Evolutionary conservation across 23 tunicate species (phyloP), one percentile per base, ranked within the genome.

Genomic region (Botrylloides violaceus): DNA sequence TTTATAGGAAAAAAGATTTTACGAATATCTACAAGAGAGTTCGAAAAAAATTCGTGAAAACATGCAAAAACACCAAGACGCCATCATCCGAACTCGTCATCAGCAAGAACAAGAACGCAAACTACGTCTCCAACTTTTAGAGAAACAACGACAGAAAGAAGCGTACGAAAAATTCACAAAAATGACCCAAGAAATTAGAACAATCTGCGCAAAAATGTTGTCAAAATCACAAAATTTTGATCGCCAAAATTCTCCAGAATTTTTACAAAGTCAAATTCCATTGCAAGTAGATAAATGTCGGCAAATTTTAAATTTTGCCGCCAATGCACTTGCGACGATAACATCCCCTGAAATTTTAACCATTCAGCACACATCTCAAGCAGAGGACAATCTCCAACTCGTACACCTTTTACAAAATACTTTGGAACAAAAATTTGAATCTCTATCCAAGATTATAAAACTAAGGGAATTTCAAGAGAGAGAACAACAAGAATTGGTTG

Each of bases 401-500:
- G 53, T 43, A 9, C 53, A 7, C 9, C 53, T 9, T 7, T 7
- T 15, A 9, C 53, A 43, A 43, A 43, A 43, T 15, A 15, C 9
- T 43, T 43, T 43, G 9, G 53, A 43, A 43, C 12, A 7, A 7
- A 15, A 7, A 9, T 7, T 15, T 43, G 53, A 43, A 15, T 9
- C 9, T 7, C 15, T 43, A 43, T 9, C 53, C 9, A 15, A 9
- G 9, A 15, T 43, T 43, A 7, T 15, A 7, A 15, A 43, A 43
- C 15, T 43, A 15, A 15, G 9, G 9, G 12, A 15, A 43, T 7
- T 7, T 9, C 9, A 43, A 3, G 36, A 63, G 20, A 29, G 20
- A 28, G 70, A 63, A 28, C 32, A 63, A 28, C 70, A 63, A 33
- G 70, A 63, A 63, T 34, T 12, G 35, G n/a, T 63, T 29, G 23